Evolutionary conservation across 2,888 invertebrate genomes (phyloP).

Genomic region (Caenorhabditis imperialis): DNA sequence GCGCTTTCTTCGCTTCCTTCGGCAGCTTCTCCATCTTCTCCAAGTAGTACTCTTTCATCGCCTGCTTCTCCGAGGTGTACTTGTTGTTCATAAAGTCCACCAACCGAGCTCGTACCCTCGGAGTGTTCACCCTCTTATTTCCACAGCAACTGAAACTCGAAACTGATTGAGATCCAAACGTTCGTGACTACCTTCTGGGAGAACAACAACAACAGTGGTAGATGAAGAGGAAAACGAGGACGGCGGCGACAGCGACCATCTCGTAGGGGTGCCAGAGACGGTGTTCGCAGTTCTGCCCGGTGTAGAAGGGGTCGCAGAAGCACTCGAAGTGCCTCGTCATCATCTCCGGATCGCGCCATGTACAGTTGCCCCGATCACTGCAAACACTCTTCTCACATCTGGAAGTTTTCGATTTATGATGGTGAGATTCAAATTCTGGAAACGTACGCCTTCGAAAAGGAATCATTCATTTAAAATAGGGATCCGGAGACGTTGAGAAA

Average conservation of each 20-base stretch:
- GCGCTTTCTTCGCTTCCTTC: background rate
- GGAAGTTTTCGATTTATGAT: too few relatives aligned
- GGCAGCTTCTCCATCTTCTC: background rate
- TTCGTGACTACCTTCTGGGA: too few relatives aligned
- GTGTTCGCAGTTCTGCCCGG: constrained; percentile 14
- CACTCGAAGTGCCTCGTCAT: constrained; percentile 5
- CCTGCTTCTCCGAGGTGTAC: background rate
- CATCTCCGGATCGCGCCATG: background rate
- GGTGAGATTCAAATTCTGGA: too few relatives aligned
- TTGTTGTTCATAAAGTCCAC: constrained; percentile 10
- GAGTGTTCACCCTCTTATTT: constrained; percentile 10
- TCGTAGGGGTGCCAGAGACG: constrained; percentile 2
- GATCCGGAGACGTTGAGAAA: too few relatives aligned
- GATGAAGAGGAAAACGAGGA: background rate
- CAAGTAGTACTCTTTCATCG: background rate
- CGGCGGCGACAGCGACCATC: background rate
- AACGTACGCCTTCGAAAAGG: too few relatives aligned
- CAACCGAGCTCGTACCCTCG: constrained; percentile 5
- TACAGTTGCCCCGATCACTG: constrained; percentile 4
- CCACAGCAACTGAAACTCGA: too few relatives aligned
- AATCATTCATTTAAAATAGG: too few relatives aligned
- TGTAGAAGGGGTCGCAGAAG: constrained; percentile 17
- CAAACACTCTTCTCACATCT: too few relatives aligned
- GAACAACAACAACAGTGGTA: constrained; percentile 13
- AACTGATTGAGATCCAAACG: too few relatives aligned